phyloP scores from a whole-genome alignment of 2,888 invertebrate genomes.

The Eupithecia vulgata region DNA sequence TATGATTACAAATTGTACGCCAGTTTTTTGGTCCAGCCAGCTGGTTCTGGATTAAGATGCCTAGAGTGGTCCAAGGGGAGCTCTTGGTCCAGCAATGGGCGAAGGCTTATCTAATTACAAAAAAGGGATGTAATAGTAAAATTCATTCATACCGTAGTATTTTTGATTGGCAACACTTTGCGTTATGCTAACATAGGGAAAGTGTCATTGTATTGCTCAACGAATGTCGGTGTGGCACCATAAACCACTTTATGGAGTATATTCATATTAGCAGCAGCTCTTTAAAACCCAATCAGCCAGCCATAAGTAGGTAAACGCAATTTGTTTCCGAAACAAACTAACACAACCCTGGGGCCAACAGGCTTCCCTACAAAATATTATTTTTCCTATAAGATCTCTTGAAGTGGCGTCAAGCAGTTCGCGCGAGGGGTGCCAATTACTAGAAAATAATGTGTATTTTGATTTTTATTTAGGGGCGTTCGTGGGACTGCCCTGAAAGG shows the following conservation, averaged over 20 bases:
- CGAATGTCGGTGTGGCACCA: not conserved
- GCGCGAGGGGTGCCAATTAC: constrained; percentile 83
- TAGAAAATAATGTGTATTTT: constrained; percentile 79
- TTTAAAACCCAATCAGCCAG: constrained; percentile 8
- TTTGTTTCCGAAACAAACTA: constrained; percentile 68
- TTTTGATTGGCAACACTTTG: not conserved
- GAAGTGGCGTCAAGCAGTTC: constrained; percentile 76
- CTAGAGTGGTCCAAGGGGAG: not conserved
- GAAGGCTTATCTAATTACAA: not conserved
- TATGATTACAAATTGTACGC: not conserved
- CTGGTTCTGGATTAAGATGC: not conserved
- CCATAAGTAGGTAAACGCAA: constrained; percentile 36
- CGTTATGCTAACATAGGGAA: not conserved
- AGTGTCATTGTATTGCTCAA: not conserved
- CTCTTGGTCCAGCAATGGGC: not conserved
- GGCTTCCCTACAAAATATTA: constrained; percentile 59
- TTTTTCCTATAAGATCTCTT: constrained; percentile 79
- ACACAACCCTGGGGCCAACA: constrained; percentile 65
- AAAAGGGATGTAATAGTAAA: not conserved
- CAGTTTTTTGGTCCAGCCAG: not conserved
- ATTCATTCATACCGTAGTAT: not conserved
- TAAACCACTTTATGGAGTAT: not conserved
- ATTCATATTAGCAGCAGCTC: not conserved
- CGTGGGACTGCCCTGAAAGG: constrained; percentile 81
- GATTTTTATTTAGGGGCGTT: constrained; percentile 82